Conservation (phyloP, 2,113 vertebrate genomes). For the Chaetura pelagica region DNA sequence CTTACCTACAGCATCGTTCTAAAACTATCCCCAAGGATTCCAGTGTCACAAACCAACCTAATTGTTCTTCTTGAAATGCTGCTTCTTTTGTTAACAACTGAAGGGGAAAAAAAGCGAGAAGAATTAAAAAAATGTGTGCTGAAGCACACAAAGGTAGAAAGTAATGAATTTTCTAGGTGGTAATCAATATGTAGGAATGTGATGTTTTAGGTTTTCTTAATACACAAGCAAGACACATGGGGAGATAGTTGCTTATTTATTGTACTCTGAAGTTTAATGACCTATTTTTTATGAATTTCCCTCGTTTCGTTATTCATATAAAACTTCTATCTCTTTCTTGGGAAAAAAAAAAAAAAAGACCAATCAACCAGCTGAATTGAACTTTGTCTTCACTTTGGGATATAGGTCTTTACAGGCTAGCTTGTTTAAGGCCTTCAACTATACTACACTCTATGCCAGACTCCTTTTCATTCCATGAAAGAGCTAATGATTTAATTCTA, state of each 20-base stretch:
- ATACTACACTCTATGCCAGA: neutral
- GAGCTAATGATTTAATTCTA: neutral
- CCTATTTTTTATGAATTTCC: slow-evolving; percentile 53
- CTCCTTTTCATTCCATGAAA: neutral
- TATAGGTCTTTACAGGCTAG: neutral
- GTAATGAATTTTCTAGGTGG: slow-evolving; percentile 54
- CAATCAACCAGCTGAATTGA: neutral
- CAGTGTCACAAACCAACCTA: slow-evolving; percentile 53
- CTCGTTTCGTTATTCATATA: slow-evolving; percentile 2
- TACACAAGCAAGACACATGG: slow-evolving; percentile 49
- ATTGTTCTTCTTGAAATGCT: slow-evolving; percentile 68
- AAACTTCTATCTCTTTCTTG: neutral
- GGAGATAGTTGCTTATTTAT: slow-evolving; percentile 64
- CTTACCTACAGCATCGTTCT: slow-evolving; percentile 59
- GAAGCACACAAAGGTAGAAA: slow-evolving; percentile 43
- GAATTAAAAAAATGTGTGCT: slow-evolving; percentile 16
- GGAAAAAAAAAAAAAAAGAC: neutral
- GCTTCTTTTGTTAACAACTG: slow-evolving; percentile 38
- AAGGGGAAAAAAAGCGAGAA: neutral
- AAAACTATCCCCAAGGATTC: slow-evolving; percentile 56
- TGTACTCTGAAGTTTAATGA: slow-evolving; percentile 44
- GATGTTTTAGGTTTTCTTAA: slow-evolving; percentile 63
- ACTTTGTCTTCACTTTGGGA: neutral
- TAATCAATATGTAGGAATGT: slow-evolving; percentile 66
- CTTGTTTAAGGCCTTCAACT: neutral